Evolutionary conservation across 2,113 vertebrate species (phyloP), one percentile per base, ranked within the genome.

Genomic region (Morone chrysops): DNA sequence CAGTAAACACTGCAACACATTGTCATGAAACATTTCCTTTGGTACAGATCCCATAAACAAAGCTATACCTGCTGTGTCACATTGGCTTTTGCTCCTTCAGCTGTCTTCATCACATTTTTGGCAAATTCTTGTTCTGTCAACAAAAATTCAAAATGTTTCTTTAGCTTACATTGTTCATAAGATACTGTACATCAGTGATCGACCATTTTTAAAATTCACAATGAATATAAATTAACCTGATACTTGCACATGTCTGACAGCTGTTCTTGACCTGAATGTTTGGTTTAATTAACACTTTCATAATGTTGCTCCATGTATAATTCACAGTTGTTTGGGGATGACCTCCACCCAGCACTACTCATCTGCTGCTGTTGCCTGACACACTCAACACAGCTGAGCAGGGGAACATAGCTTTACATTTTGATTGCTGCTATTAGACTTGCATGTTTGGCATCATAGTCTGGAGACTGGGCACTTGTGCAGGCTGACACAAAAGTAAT

Each of bases 81-180:
- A 18, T 69, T 93, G 12, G 78, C 83, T 78, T 94, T 96, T 38
- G 96, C 95, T 6, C 94, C 92, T 75, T 98, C 97, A 0, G 97
- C 96, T 0, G 96, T 93, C 90, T 97, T 97, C 38, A 96, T 91
- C 16, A 97, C 86, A 80, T 92, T 97, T 84, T 97, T 99, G 41
- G 97, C 94, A 93, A 92, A 96, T 84, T 96, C 95, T 94, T 96
- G 95, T 69, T 96, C 95, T 96, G 90, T 80, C 43, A 81, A 82
- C 22, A 76, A 78, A 86, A 53, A 70, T 8, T n/a, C 5, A 25
- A 2, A 22, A 22, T 59, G 78, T 80, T 77, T 80, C 14, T 62
- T 66, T 4, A 79, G 6, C 5, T 60, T 25, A 57, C 0, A 3
- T 36, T 31, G 71, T 2, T 41, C 22, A 67, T 25, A 69, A 40